Evolutionary conservation across 2,113 vertebrate species (phyloP).

Genomic region (Dermatemys mawii): DNA sequence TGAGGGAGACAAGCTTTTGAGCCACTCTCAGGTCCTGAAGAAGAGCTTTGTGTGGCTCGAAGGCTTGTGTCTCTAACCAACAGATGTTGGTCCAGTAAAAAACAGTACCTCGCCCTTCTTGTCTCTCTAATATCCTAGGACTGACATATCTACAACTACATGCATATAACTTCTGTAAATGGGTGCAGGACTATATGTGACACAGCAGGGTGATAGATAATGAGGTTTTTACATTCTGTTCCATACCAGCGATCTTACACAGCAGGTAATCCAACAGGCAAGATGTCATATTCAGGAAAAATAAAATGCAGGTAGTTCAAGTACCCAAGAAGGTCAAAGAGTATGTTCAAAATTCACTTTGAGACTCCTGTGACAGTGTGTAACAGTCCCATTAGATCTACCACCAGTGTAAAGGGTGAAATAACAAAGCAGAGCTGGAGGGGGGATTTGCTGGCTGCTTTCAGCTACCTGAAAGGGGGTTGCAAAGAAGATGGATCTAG

Average conservation of each 20-base stretch:
- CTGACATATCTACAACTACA: background rate
- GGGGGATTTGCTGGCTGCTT: no score
- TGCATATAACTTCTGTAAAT: background rate
- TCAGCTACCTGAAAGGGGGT: no score
- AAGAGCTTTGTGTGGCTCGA: background rate
- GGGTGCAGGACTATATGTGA: background rate
- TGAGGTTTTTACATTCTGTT: slow-evolving; percentile 35
- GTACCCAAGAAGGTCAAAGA: slow-evolving; percentile 58
- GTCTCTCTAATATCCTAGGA: no score
- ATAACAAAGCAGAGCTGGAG: background rate
- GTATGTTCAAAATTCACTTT: slow-evolving; percentile 6
- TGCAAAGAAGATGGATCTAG: no score
- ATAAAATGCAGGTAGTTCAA: slow-evolving; percentile 48
- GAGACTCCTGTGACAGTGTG: background rate
- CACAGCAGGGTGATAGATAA: slow-evolving; percentile 65
- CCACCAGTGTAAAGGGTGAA: background rate
- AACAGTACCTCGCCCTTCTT: no score
- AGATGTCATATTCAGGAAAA: slow-evolving; percentile 56
- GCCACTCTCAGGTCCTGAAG: background rate
- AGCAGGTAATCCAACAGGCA: slow-evolving; percentile 54
- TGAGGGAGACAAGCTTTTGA: background rate
- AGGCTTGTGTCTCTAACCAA: no score
- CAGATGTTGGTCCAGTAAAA: no score
- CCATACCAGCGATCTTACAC: slow-evolving; percentile 60
- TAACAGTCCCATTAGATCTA: background rate